phyloP scores from a whole-genome alignment of 1,140 invertebrate genomes.

The Drosophila orosa region DNA sequence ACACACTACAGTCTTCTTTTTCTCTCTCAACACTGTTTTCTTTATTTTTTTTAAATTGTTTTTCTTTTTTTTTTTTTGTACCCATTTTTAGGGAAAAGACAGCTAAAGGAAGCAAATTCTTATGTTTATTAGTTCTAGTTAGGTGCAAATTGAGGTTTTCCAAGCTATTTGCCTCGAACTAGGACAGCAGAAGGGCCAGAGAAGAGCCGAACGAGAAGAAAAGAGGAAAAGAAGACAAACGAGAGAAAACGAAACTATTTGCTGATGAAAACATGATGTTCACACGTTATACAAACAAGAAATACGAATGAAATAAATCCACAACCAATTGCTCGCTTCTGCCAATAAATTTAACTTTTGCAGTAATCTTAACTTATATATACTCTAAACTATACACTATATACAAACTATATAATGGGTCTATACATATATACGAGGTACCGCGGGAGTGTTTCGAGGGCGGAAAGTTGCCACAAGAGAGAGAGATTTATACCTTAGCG shows the following conservation, averaged over 20 bases:
- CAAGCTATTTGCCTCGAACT: slow-evolving; percentile 42
- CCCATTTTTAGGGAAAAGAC: background rate
- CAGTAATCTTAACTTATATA: slow-evolving; percentile 46
- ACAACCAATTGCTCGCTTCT: slow-evolving; percentile 78
- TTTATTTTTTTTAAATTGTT: slow-evolving; percentile 18
- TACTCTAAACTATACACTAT: slow-evolving; percentile 4
- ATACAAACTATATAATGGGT: slow-evolving; percentile 24
- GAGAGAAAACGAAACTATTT: slow-evolving; percentile 11
- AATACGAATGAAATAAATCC: slow-evolving; percentile 18
- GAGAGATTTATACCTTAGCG: slow-evolving; percentile 52
- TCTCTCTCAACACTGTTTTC: background rate
- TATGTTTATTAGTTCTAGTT: slow-evolving; percentile 58
- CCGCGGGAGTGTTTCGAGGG: slow-evolving; percentile 7
- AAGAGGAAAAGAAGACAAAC: background rate
- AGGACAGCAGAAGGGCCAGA: background rate
- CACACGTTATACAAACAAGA: slow-evolving; percentile 7
- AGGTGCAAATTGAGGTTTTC: slow-evolving; percentile 14
- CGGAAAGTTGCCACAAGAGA: slow-evolving; percentile 41
- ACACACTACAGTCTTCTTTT: slow-evolving; percentile 3
- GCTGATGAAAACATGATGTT: slow-evolving; percentile 31
- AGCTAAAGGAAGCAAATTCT: slow-evolving; percentile 22
- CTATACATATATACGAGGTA: slow-evolving; percentile 38
- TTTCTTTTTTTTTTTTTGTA: slow-evolving; percentile 5
- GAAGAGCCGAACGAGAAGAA: background rate
- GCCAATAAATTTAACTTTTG: slow-evolving; percentile 70